Evolutionary conservation across 30 jellyfish, hydroid and myxozoan species (phyloP), one percentile per base, ranked within the genome.

Genomic region (Hydractinia symbiolongicarpus): DNA sequence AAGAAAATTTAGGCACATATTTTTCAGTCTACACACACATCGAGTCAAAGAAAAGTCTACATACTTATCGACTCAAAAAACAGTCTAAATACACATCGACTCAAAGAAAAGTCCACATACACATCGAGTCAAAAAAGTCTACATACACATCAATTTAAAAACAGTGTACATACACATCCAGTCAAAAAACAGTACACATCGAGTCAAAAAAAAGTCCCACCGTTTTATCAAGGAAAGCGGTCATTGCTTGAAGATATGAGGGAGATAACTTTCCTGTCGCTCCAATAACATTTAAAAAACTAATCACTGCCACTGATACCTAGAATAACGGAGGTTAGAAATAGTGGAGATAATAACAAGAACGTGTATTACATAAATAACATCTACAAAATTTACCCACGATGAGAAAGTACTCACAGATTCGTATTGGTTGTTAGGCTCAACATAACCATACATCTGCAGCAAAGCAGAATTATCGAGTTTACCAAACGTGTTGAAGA

Each of bases 401-500:
- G 19, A 64, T n/a, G 74, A 64, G 4, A 13, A 2, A 64, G 40
- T 71, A 90, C 95, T 84, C 73, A 90, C 97, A 44, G 86, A 54
- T 68, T 90, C 95, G 81, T 73, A 79, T 30, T 88, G 87, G 50
- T 90, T 90, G 9, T 55, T 79, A 60, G 79, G 72, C 73, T 93
- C 98, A 54, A 88, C 95, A 61, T 86, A 93, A 57, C 98, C 98
- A 81, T 93, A 93, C 98, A 93, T 93, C 77, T 93, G 98, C 20
- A 93, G 86, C 13, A 93, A 95, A 51, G 83, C 95, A 5, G 95
- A 53, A 61, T 93, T 93, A n/a, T 95, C 98, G 9, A 93, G 90
- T 57, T 87, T 87, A 1, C 98, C 98, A 84, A 93, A 93, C 5
- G 98, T 93, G 82, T 93, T 93, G 82, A 87, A 93, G 68, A 93